Evolutionary conservation across 2,888 invertebrate genomes (phyloP), one percentile per base, ranked within the genome.

Genomic region (Hofmannophila pseudospretella): DNA sequence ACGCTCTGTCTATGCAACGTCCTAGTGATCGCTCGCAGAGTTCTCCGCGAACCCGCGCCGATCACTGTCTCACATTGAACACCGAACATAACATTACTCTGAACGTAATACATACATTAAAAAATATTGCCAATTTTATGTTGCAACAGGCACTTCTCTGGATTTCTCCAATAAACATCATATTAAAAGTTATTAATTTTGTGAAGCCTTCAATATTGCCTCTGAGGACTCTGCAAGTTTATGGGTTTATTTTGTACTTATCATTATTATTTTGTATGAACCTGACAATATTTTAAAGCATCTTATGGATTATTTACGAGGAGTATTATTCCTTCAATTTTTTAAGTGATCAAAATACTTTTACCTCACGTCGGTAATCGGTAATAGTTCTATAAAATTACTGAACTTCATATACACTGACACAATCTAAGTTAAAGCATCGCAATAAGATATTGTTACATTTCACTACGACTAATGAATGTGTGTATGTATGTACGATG

Each of bases 71-170:
- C 66, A 63, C 69, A 59, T 60, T 63, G 64, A 73, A 80, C 78
- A 73, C 71, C 59, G 67, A 81, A 81, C 72, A 66, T 66, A 71
- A 74, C 51, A 55, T 65, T 61, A 69, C 66, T 66, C 66, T 59
- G 64, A 81, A 81, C 71, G 61, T 70, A 79, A 77, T 63, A 78
- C 74, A 77, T 63, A 78, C 74, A 75, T 75, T 79, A 71, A 71
- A 82, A 84, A 84, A 82, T 84, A 85, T 85, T 85, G 85, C 84
- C 85, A 85, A 81, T 75, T 74, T 84, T 72, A 76, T 75, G 81
- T 85, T 79, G 78, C 84, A 82, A 84, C 82, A 85, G 85, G 85
- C 85, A 85, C 85, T 85, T 85, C 58, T 80, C 82, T 84, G 84
- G 85, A 85, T 84, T 82, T 67, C 85, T 85, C 85, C 85, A 84